Evolutionary conservation across 2,888 invertebrate species (phyloP), one percentile per base, ranked within the genome.

Genomic region (Cephus runcator): DNA sequence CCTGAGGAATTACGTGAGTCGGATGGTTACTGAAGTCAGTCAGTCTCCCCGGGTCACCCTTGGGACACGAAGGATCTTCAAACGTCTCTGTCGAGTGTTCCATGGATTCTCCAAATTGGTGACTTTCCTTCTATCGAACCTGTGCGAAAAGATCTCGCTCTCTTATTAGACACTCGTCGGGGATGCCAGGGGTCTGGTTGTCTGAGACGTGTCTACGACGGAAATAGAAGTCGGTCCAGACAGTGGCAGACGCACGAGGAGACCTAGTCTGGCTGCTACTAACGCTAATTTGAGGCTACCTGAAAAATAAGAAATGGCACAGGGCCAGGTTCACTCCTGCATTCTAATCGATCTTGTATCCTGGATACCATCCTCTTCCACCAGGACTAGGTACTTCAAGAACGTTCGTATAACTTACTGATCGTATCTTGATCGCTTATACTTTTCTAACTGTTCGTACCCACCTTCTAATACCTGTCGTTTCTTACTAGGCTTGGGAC

Each of bases 171-270:
- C 31, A 30, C 56, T 23, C 76, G 12, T 75, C 69, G 77, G 40
- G 56, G 75, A 69, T 75, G 77, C 78, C 75, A 81, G 79, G 56
- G 56, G 80, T 77, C 79, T 75, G 81, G 34, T 74, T 75, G 87
- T 87, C 89, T 86, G 83, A 82, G 77, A 78, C 69, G 78, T 77
- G 88, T 85, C 87, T 84, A 81, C 81, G 84, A 83, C 85, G 80
- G 82, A 86, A 87, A 89, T 89, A 88, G 83, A 83, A 31, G 31
- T 69, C 12, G 12, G 34, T 69, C 71, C 77, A 80, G 81, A 82
- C 80, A 40, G 69, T 78, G 78, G 75, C 78, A 74, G 76, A 77
- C 77, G 34, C 69, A 74, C 74, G 76, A 76, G 56, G 56, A 56
- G 56, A 23, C 56, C 56, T 23, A 23, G 56, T 56, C 56, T 23